Evolutionary conservation across 2,888 invertebrate genomes (phyloP).

Genomic region (Bellardia pandia): DNA sequence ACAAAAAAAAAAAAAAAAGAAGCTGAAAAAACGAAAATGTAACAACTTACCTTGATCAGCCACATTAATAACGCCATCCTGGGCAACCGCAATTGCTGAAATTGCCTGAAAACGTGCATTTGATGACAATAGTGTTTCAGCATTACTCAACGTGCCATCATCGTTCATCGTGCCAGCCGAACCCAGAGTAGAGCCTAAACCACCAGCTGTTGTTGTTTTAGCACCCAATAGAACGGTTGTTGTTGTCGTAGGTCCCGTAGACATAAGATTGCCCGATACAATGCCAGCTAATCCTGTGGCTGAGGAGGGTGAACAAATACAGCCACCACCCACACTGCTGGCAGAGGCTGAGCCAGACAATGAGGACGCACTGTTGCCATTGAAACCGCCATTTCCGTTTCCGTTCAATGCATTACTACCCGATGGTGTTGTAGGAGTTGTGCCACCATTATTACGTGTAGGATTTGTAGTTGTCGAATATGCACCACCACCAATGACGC

Average conservation of each 20-base stretch:
- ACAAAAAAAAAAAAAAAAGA: slow-evolving; percentile 12
- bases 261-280: slow-evolving; percentile 82
- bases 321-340: slow-evolving; percentile 75
- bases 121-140: slow-evolving; percentile 93
- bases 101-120: slow-evolving; percentile 95
- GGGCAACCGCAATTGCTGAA: slow-evolving; percentile 95
- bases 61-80: slow-evolving; percentile 97
- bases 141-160: slow-evolving; percentile 87
- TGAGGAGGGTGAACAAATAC: slow-evolving; percentile 69
- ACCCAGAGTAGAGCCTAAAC: slow-evolving; percentile 75
- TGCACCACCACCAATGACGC: slow-evolving; percentile 76
- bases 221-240: slow-evolving; percentile 83
- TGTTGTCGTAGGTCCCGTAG: slow-evolving; percentile 83
- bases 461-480: slow-evolving; percentile 82
- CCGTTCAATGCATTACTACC: slow-evolving; percentile 75
- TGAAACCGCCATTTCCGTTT: slow-evolving; percentile 76
- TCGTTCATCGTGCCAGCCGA: slow-evolving; percentile 80
- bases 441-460: slow-evolving; percentile 81
- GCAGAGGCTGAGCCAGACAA: slow-evolving; percentile 74
- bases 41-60: slow-evolving; percentile 93
- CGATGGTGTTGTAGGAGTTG: slow-evolving; percentile 80
- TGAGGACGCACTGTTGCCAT: slow-evolving; percentile 73
- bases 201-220: slow-evolving; percentile 79
- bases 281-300: slow-evolving; percentile 78
- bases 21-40: background rate